phyloP scores from a whole-genome alignment of 1,140 invertebrate genomes.

The Goniozus legneri region DNA sequence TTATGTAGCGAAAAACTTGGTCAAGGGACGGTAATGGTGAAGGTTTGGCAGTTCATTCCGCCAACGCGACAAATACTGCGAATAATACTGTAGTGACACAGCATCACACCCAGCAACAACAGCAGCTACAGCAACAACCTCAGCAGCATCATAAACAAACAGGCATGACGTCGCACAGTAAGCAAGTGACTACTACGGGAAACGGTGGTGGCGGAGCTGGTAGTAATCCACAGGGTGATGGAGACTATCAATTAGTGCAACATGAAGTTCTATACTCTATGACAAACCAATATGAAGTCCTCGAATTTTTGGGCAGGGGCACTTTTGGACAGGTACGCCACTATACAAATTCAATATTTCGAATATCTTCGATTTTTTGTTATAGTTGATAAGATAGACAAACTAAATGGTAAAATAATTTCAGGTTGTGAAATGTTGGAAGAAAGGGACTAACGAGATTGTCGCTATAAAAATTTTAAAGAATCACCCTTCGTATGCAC shows the following conservation, averaged over 20 bases:
- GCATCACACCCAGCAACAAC: slow-evolving; percentile 38
- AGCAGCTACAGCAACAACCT: slow-evolving; percentile 40
- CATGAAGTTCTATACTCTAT: slow-evolving; percentile 97
- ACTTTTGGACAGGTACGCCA: slow-evolving; percentile 88
- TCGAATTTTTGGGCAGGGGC: slow-evolving; percentile 97
- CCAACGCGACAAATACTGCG: slow-evolving; percentile 38
- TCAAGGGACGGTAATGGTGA: slow-evolving; percentile 65
- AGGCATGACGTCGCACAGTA: slow-evolving; percentile 76
- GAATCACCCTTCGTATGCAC: slow-evolving; percentile 99
- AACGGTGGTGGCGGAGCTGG: slow-evolving; percentile 58
- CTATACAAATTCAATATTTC: background rate
- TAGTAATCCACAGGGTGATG: slow-evolving; percentile 78
- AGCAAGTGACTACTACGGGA: slow-evolving; percentile 53
- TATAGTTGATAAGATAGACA: no score
- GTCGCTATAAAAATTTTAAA: slow-evolving; percentile 99
- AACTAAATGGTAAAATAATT: slow-evolving; percentile 10
- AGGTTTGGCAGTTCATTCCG: slow-evolving; percentile 45
- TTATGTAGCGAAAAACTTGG: slow-evolving; percentile 61
- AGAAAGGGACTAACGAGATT: slow-evolving; percentile 99
- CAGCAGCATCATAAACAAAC: slow-evolving; percentile 36
- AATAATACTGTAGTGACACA: slow-evolving; percentile 44
- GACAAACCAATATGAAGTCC: slow-evolving; percentile 90
- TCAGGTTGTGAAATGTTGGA: slow-evolving; percentile 99
- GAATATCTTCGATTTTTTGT: no score
- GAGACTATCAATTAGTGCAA: slow-evolving; percentile 97